Conservation (phyloP, 2,113 vertebrate species). For the Setophaga petechia region DNA sequence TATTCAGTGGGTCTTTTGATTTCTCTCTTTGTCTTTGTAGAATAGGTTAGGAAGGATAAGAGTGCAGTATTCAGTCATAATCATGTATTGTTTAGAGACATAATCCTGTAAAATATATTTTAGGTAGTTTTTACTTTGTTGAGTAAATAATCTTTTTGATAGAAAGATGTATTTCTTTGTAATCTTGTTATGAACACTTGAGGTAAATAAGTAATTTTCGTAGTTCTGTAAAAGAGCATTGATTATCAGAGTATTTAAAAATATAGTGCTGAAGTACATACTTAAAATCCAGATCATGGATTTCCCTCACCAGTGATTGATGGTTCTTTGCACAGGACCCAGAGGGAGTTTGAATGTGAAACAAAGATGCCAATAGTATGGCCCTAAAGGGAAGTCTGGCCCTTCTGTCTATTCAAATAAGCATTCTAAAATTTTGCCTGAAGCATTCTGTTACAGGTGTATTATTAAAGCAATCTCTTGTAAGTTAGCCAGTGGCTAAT, state of each 20-base stretch:
- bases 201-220: neutral
- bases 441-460: conserved; percentile 19
- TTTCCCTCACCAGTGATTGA: neutral
- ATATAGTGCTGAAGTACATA: neutral
- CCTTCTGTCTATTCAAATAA: conserved; percentile 45
- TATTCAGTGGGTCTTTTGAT: neutral
- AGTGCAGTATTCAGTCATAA: neutral
- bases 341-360: neutral
- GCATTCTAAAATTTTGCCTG: conserved; percentile 18
- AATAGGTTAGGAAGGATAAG: neutral
- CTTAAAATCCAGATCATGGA: neutral
- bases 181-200: neutral
- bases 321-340: neutral
- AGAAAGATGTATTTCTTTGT: neutral
- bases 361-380: conserved; percentile 41
- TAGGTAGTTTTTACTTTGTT: neutral
- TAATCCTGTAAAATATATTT: neutral
- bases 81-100: neutral
- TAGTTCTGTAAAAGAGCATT: neutral
- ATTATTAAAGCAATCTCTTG: conserved; percentile 31
- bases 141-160: neutral
- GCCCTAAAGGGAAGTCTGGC: neutral
- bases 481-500: conserved; percentile 32
- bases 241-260: neutral
- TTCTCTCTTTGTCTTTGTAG: neutral